Base-by-base conservation (phyloP, 2,888 invertebrate genomes). In the Chrysodeixis includens region DNA sequence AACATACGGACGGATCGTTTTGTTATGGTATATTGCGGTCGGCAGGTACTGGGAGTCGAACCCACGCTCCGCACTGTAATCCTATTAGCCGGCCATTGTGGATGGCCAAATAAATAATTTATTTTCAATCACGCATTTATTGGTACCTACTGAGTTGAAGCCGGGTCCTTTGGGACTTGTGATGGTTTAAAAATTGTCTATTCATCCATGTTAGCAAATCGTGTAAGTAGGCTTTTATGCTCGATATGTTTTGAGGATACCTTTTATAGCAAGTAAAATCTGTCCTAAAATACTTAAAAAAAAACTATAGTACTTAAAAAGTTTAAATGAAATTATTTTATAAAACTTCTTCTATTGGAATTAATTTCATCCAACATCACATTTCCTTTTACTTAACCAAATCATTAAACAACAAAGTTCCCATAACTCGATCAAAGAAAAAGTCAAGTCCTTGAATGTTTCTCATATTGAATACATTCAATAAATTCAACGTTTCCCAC, bases 11-110 rank as follows among this genome's bases (percentile, higher is more conserved):
- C 80, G 78, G 84, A 71, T 78, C 85, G 84, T 83, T 88, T 91
- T 90, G 90, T 90, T 87, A 82, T 79, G 76, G 70, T 64, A 83
- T 87, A 83, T 87, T 91, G 92, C 89, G 92, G 92, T 91, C 85
- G 87, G 86, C 90, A 88, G 90, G 89, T 90, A 90, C 83, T 75
- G 83, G 88, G 91, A 90, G 83, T 88, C 86, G 90, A 91, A 91
- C 92, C 92, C 93, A 92, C 92, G 89, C 90, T 89, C 86, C 84
- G 64, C 62, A 74, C 86, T 75, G 83, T 94, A 93, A 94, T 94
- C 93, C 93, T 93, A 93, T 94, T 93, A 93, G 84, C 88, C 82
- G 81, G 71, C 84, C 84, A 90, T 93, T 93, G 92, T 92, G 86
- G 86, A 87, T 88, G 85, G 87, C 88, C 87, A 91, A 93, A 92